phyloP scores from a whole-genome alignment of 2,797 vertebrate genomes.

The Coilia nasus region DNA sequence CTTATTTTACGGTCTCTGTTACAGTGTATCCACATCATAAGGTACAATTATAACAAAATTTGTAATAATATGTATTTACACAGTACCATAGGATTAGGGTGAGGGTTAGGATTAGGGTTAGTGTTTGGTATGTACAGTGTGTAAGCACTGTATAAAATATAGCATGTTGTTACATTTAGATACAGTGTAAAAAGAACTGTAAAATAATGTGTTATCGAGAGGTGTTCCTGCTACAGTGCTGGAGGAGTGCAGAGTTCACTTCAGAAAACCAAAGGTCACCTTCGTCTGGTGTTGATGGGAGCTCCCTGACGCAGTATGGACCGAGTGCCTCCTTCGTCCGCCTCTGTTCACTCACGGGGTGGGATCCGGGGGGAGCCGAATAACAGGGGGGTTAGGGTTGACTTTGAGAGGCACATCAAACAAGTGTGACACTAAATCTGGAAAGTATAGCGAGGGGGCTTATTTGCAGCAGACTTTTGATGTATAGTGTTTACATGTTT shows the following conservation, averaged over 20 bases:
- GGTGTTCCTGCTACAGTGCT: background rate
- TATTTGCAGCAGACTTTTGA: constrained; percentile 71
- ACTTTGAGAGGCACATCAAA: constrained; percentile 78
- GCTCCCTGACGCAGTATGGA: background rate
- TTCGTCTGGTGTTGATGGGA: background rate
- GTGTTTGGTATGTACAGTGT: too few species aligned
- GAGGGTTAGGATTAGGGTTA: too few species aligned
- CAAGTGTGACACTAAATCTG: constrained; percentile 64
- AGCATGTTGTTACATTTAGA: too few species aligned
- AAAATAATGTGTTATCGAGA: too few species aligned
- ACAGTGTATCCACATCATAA: too few species aligned
- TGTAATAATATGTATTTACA: too few species aligned
- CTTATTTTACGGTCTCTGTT: too few species aligned
- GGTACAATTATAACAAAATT: too few species aligned
- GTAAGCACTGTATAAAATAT: too few species aligned
- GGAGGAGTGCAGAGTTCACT: background rate
- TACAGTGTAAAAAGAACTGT: too few species aligned
- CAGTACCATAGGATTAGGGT: too few species aligned
- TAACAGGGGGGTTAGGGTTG: constrained; percentile 57
- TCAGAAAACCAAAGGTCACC: background rate
- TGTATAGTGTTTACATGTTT: constrained; percentile 65
- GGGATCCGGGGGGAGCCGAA: constrained; percentile 55
- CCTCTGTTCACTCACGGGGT: constrained; percentile 56
- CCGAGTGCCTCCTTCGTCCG: constrained; percentile 42
- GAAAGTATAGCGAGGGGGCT: constrained; percentile 63